Base-by-base conservation (phyloP, 1,140 invertebrate species). In the Phthorimaea operculella region DNA sequence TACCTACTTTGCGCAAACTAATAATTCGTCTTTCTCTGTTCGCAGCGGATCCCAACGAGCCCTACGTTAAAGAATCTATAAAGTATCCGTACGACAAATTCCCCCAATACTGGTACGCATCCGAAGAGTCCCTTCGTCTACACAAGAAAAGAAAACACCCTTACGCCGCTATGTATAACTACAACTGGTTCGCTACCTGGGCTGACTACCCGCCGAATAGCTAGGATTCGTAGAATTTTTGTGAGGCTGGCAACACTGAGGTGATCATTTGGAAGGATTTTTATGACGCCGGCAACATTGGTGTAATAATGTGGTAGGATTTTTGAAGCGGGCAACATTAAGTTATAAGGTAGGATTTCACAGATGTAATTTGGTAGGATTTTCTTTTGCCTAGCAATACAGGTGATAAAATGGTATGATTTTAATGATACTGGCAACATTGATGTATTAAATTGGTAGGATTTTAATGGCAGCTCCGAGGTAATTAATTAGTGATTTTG, bases 61-160 rank as follows among this genome's bases (percentile, higher is more conserved):
- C 76, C 0, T 80, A 76, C 59, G 71, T 72, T 7, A 80, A 78
- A 54, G 80, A 82, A 48, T 67, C 77, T 0, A 58, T 63, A 4
- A 80, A 71, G 33, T 82, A 76, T 28, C 71, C 77, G 0, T 82
- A 74, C 58, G 74, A 82, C 52, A 79, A 75, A 14, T 79, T 53
- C 60, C 80, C 80, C 0, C 80, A 83, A 51, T 82, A 73, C 58
- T 84, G 79, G 79, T 84, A 82, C 51, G 81, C 81, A 0, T 79
- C 76, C 0, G 81, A 84, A 39, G 81, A 84, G 15, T 82, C 79
- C 0, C 62, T 84, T 0, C 55, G 79, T 0, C 68, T 82, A 0
- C 81, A 84, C 53, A 82, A 82, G 55, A 84, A 84, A 28, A 57
- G 80, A 17, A 84, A 84, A 66, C 80, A 84, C 21, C 80, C 80